These are phyloP conservation scores for Microhierax caerulescens DNA, from an alignment of 2,797 vertebrate species.

Conservation along the genomic window DNA sequence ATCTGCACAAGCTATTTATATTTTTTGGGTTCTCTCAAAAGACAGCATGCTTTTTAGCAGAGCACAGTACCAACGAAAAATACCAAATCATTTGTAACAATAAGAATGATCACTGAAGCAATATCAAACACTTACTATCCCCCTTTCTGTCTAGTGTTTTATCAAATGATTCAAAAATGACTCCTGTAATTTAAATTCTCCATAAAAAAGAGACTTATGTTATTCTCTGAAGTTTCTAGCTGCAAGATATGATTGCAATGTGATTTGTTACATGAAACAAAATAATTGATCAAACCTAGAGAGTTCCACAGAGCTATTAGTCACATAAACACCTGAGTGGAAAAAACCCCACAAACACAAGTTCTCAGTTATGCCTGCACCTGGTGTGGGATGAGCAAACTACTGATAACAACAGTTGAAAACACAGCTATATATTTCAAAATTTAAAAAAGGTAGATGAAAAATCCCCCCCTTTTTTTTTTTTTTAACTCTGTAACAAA, in stretches of 20 bases:
- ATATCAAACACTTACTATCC: not conserved
- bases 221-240: not conserved
- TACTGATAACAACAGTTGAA: not conserved
- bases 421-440: not conserved
- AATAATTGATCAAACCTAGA: not conserved
- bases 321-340: not conserved
- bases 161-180: constrained; percentile 18
- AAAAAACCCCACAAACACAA: not conserved
- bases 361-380: not conserved
- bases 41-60: not conserved
- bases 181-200: constrained; percentile 8
- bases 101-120: not conserved
- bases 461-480: not conserved
- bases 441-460: not conserved
- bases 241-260: not conserved
- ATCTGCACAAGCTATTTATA: not conserved
- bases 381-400: not conserved
- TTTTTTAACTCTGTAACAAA: not conserved
- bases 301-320: not conserved
- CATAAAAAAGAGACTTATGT: not conserved
- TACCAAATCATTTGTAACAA: not conserved
- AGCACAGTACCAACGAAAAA: not conserved
- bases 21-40: not conserved
- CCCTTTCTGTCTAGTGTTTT: not conserved
- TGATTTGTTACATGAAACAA: constrained; percentile 5